Percentiles rank a stretch among this genome's conserved stretches.
These are phyloP conservation scores for Lasioglossum malachurum DNA, from an alignment of 2,888 invertebrate species.

Conservation along the genomic window DNA sequence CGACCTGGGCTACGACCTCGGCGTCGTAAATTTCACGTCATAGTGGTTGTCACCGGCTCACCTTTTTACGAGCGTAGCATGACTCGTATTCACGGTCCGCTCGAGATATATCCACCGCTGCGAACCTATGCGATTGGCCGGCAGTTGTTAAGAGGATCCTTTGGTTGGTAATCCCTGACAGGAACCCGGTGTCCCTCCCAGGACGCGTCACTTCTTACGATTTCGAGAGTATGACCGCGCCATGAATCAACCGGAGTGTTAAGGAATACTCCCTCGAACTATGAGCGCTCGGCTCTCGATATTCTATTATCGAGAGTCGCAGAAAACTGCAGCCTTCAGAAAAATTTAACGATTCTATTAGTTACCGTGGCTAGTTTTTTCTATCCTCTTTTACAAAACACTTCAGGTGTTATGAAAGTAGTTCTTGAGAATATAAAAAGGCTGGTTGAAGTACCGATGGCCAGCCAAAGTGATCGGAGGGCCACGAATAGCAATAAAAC, in stretches of 20 bases:
- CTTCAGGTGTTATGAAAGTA: background rate
- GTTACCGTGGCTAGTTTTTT: background rate
- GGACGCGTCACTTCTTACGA: conserved; percentile 53
- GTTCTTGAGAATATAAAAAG: background rate
- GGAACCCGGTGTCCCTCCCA: conserved; percentile 53
- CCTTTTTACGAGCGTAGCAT: conserved; percentile 79
- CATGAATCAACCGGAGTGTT: conserved; percentile 43
- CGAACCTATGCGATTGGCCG: conserved; percentile 54
- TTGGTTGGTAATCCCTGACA: conserved; percentile 59
- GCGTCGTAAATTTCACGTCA: conserved; percentile 81
- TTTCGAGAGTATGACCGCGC: conserved; percentile 36
- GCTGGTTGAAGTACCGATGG: background rate
- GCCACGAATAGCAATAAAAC: background rate
- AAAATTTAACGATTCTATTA: background rate
- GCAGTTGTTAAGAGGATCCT: conserved; percentile 67
- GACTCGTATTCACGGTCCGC: conserved; percentile 69
- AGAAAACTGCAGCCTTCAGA: background rate
- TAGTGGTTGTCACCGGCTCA: conserved; percentile 80
- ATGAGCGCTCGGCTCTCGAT: conserved; percentile 6
- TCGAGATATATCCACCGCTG: conserved; percentile 62
- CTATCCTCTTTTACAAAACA: background rate
- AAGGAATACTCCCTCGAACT: conserved; percentile 11
- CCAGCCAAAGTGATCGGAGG: background rate
- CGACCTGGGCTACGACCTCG: conserved; percentile 79
- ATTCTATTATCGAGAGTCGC: background rate